Evolutionary conservation across 2,888 invertebrate genomes (phyloP).

Genomic region (Leptinotarsa tumamoca): DNA sequence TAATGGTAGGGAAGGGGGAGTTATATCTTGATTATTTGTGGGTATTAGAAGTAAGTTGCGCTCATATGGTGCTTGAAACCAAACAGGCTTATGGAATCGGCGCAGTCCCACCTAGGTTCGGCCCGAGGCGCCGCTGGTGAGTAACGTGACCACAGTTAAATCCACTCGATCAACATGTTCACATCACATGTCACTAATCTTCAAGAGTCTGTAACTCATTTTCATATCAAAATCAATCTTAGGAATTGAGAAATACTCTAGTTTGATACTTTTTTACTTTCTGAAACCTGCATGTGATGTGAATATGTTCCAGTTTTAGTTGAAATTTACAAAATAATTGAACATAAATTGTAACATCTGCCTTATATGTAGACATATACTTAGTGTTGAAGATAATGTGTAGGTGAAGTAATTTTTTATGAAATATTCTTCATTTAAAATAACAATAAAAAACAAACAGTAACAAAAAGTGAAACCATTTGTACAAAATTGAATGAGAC

Average conservation of each 20-base stretch:
- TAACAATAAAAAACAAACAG: no score
- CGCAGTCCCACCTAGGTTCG: conserved; percentile 67
- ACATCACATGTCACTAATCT: conserved; percentile 3
- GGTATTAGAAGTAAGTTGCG: conserved; percentile 64
- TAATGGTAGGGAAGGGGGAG: conserved; percentile 45
- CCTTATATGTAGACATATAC: no score
- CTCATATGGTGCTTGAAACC: conserved; percentile 67
- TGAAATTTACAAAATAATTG: conserved; percentile 27
- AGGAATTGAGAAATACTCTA: neutral
- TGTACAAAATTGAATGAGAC: no score
- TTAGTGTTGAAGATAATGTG: no score
- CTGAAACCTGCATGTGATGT: conserved; percentile 25
- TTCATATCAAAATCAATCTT: neutral
- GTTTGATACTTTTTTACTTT: neutral
- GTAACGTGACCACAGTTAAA: conserved; percentile 56
- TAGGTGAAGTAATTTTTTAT: no score
- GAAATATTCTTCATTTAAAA: no score
- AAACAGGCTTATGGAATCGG: conserved; percentile 67
- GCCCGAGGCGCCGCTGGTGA: conserved; percentile 67
- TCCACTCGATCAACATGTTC: conserved; percentile 24
- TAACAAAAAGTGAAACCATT: no score
- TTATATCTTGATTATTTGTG: conserved; percentile 47
- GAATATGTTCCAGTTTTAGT: conserved; percentile 29
- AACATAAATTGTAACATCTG: conserved; percentile 36
- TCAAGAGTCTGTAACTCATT: neutral